phyloP scores from a whole-genome alignment of 2,113 vertebrate genomes.

The Prunella fulvescens region DNA sequence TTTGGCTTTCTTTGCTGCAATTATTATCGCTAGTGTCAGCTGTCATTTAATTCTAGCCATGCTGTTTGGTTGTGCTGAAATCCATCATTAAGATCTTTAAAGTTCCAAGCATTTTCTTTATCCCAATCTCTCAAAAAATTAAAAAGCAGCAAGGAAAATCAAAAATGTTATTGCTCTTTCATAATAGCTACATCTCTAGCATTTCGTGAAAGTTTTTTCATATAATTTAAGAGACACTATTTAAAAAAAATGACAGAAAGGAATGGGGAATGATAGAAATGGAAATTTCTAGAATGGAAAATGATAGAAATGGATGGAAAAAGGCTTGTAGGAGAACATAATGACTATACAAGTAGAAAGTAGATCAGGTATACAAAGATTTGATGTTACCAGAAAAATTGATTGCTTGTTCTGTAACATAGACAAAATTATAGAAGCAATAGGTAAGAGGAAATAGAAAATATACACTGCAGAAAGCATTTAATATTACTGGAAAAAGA shows the following conservation, averaged over 20 bases:
- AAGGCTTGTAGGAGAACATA: neutral
- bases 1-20: neutral
- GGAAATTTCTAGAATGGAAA: no score
- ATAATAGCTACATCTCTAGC: neutral
- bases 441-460: neutral
- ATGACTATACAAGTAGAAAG: neutral
- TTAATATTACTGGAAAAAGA: neutral
- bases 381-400: neutral
- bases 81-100: neutral
- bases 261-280: no score
- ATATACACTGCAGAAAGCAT: neutral
- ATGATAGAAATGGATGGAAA: neutral
- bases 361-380: neutral
- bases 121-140: neutral
- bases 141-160: neutral
- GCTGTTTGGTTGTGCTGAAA: neutral
- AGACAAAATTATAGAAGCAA: neutral
- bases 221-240: neutral
- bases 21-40: neutral
- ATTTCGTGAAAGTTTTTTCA: neutral
- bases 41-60: neutral
- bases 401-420: neutral
- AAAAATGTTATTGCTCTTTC: neutral
- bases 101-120: neutral
- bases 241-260: no score